Evolutionary conservation across 1,140 invertebrate genomes (phyloP), one percentile per base, ranked within the genome.

Genomic region (Papilio polyxenes): DNA sequence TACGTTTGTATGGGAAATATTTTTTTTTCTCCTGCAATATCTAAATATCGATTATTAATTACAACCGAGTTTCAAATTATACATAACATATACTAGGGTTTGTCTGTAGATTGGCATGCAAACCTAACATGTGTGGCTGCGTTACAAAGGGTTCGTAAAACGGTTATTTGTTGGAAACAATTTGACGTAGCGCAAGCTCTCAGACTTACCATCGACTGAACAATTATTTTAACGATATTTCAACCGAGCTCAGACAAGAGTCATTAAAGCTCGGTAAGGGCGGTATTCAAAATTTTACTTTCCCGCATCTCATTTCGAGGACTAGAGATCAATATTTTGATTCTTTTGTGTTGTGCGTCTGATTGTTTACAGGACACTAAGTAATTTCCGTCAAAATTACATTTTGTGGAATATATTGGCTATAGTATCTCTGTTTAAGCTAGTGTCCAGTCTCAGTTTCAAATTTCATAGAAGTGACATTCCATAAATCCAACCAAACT

Each of bases 281-380:
- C 23, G 62, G 23, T 89, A 89, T 89, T 85, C 86, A 84, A 82
- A 86, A 83, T 86, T 87, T 85, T 83, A 82, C 83, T 69, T 84
- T 81, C 80, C 80, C 83, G 80, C 76, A 78, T 80, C 76, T 81
- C 82, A 65, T 74, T 82, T 31, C 44, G 80, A 78, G 82, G 49
- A 77, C 84, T 59, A 31, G 31, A 72, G 23, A 72, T 72, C 31
- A 72, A 72, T 72, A 40, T 72, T 69, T 69, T 10, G 13, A 3
- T 69, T 72, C 65, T 72, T 72, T 72, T 72, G 31, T 72, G 1
- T 72, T 40, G n/a, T 40, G 2, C 31, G 1, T 37, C 1, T 72
- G 31, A 37, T 37, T 69, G 10, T 69, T 69, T 17, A 72, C 4
- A 37, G 62, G 31, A 65, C 31, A 23, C 7, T 20, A 65, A 65